A percentile compares a stretch with the other conserved stretches of the same genome.
These are phyloP conservation scores for Leptobrachium ailaonicum DNA, from an alignment of 2,113 vertebrate genomes.

Conservation along the genomic window DNA sequence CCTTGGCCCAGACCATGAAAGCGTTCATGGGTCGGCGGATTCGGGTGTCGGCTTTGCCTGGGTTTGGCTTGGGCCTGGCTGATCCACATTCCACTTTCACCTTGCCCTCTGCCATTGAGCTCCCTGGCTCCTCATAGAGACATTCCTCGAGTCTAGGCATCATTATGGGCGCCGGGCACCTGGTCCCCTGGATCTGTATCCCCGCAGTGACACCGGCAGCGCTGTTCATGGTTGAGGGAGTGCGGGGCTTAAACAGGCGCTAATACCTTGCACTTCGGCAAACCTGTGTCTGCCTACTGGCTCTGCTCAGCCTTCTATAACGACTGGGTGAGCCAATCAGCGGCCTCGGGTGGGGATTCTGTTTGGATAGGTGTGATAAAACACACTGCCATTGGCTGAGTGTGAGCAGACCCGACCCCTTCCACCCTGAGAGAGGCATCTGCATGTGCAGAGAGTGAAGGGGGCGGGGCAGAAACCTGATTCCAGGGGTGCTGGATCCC, in stretches of 20 bases:
- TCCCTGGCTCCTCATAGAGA: constrained; percentile 79
- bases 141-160: constrained; percentile 83
- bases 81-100: constrained; percentile 63
- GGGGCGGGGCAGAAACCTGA: no score
- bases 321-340: constrained; percentile 75
- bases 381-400: background rate
- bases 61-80: no score
- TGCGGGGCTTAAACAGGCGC: no score
- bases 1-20: constrained; percentile 93
- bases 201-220: constrained; percentile 96
- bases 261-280: background rate
- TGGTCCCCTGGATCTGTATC: constrained; percentile 87
- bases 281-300: fast-evolving
- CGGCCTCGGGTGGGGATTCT: constrained; percentile 68
- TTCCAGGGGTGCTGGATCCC: no score
- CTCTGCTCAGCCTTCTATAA: constrained; percentile 69
- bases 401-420: constrained; percentile 12
- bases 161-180: constrained; percentile 81
- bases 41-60: constrained; percentile 79
- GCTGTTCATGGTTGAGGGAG: constrained; percentile 86
- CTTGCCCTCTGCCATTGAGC: constrained; percentile 67
- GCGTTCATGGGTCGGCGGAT: constrained; percentile 92
- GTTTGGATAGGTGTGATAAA: constrained; percentile 60
- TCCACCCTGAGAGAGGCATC: background rate
- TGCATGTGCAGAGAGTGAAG: no score